Evolutionary conservation across 2,888 invertebrate species (phyloP).

Genomic region (Hyposoter didymator): DNA sequence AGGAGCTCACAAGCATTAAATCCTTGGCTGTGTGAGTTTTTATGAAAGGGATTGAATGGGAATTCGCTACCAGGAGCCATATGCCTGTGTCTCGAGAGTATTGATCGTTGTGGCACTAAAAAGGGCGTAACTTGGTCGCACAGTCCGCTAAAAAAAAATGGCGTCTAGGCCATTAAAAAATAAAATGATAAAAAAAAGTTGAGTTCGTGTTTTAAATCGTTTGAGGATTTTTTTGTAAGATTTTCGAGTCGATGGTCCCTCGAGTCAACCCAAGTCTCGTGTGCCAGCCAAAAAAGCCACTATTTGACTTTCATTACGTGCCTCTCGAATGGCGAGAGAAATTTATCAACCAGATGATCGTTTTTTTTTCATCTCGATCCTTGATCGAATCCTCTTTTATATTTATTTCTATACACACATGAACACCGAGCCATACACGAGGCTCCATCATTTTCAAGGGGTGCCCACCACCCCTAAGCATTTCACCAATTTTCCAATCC

Average conservation of each 20-base stretch:
- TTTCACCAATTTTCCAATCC: constrained; percentile 76
- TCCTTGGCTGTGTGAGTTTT: constrained; percentile 36
- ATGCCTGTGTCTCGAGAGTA: constrained; percentile 37
- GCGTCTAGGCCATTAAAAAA: too few species aligned
- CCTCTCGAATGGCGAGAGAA: constrained; percentile 75
- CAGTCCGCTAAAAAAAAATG: background rate
- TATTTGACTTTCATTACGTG: constrained; percentile 84
- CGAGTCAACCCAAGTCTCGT: constrained; percentile 69
- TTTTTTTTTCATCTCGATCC: constrained; percentile 52
- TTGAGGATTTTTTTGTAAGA: constrained; percentile 34
- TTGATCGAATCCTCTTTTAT: constrained; percentile 31
- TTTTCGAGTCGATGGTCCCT: constrained; percentile 41
- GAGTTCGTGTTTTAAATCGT: background rate
- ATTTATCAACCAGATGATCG: constrained; percentile 77
- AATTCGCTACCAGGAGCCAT: constrained; percentile 53
- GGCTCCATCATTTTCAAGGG: constrained; percentile 15
- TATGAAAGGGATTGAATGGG: constrained; percentile 37
- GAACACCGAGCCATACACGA: background rate
- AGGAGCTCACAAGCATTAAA: constrained; percentile 24
- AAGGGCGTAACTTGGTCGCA: background rate
- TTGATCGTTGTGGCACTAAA: background rate
- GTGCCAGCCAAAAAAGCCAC: constrained; percentile 74
- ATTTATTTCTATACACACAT: constrained; percentile 32
- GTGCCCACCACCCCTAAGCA: constrained; percentile 64
- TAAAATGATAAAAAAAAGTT: too few species aligned